These are phyloP conservation scores for Neogale vison DNA, from an alignment of 2,113 vertebrate species.

Conservation along the genomic window DNA sequence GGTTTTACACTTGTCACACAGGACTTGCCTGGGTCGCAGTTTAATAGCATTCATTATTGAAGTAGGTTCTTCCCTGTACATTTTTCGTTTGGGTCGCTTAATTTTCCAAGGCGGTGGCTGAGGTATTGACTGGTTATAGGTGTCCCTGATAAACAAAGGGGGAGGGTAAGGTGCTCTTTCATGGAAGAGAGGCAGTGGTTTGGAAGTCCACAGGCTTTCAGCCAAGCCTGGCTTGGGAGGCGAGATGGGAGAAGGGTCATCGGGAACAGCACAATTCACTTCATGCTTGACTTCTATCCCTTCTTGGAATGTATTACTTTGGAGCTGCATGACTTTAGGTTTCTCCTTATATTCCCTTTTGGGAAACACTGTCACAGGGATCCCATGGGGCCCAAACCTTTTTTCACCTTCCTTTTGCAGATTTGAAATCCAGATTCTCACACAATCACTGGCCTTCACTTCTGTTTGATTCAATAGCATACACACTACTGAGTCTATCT, in stretches of 20 bases:
- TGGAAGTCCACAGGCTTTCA: slow-evolving; percentile 91
- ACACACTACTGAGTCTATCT: slow-evolving; percentile 64
- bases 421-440: slow-evolving; percentile 83
- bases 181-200: slow-evolving; percentile 95
- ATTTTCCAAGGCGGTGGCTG: slow-evolving; percentile 98
- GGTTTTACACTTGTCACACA: slow-evolving; percentile 98
- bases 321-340: slow-evolving; percentile 90
- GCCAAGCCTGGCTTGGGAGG: slow-evolving; percentile 82
- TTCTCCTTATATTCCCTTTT: slow-evolving; percentile 92
- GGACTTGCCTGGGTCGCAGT: slow-evolving; percentile 96
- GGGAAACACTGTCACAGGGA: slow-evolving; percentile 97
- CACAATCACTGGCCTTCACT: slow-evolving; percentile 75
- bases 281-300: slow-evolving; percentile 84
- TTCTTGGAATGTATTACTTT: slow-evolving; percentile 88
- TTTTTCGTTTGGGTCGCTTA: slow-evolving; percentile 95
- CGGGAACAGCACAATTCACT: slow-evolving; percentile 81
- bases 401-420: slow-evolving; percentile 78
- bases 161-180: slow-evolving; percentile 97
- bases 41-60: slow-evolving; percentile 99
- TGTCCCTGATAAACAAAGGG: slow-evolving; percentile 99
- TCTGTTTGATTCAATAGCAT: slow-evolving; percentile 81
- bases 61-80: slow-evolving; percentile 97
- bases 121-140: slow-evolving; percentile 99
- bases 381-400: slow-evolving; percentile 98
- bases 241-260: slow-evolving; percentile 79